Evolutionary conservation across 1,140 invertebrate genomes (phyloP), one percentile per base, ranked within the genome.

Genomic region (Drosophila kanapiae): DNA sequence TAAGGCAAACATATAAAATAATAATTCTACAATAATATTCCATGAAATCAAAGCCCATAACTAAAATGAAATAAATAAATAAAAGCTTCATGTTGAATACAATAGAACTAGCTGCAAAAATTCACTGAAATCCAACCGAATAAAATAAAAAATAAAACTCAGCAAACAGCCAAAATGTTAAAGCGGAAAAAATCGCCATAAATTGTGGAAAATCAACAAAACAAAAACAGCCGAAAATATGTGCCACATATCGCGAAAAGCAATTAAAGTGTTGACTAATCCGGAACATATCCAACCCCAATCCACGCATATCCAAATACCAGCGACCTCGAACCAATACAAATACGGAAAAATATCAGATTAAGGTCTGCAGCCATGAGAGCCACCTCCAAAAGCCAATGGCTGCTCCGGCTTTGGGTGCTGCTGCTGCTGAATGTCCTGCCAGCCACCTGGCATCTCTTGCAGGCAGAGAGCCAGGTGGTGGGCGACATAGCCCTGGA

Each of bases 401-500:
- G 81, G 61, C 38, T 54, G 23, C 60, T 82, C 63, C 79, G 54
- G 31, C 43, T 71, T 59, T 84, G 79, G 38, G 60, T 72, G 59
- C 58, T 62, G 16, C 51, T 86, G 43, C 62, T 87, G 23, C 42
- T 77, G 10, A 40, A 69, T 27, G 47, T 54, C 40, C 60, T 60
- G 59, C 48, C 58, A 23, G 23, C 23, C 62, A 54, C 48, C 64
- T 61, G 49, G 37, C 47, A 45, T 31, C 23, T 37, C 42, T 35
- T 60, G 48, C 70, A 31, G 56, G 63, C 63, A 54, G 82, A 86
- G 43, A 91, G 53, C 67, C 86, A 77, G 58, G 88, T 91, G 67
- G 78, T 91, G 68, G 88, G 88, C 42, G 88, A 91, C 61, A 91
- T 91, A 33, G 51, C 35, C 14, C 8, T 10, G 33, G 57, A 29